Base-by-base conservation (phyloP, 2,113 vertebrate species). In the Regulus satrapa region DNA sequence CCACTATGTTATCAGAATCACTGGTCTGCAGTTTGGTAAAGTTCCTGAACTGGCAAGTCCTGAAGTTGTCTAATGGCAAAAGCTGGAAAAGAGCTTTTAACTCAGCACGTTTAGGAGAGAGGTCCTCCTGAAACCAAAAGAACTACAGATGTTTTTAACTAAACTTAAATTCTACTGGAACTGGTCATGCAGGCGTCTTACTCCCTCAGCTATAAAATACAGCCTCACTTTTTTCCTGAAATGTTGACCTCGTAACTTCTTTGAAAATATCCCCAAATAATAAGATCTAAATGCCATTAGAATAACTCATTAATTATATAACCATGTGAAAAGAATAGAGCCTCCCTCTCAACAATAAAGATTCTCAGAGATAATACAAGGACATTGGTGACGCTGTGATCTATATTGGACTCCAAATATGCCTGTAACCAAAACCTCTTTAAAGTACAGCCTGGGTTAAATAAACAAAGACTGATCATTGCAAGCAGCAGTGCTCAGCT, bases 361-460 rank as follows among this genome's bases (percentile, higher is more conserved):
- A 92, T 89, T 79, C 26, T 67, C 40, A 54, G 90, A 88, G 64
- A 95, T 78, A 91, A 92, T 59, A 80, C 17, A 86, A 75, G 58
- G 58, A 90, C 2, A 18, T 66, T 51, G 51, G 83, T 56, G 73
- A 55, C 1, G 5, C 55, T 92, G 86, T 10, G 12, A 85, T 82
- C 73, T 90, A 29, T 67, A 89, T 1, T 80, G 80, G 89, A 85
- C 66, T 95, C 74, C 83, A 85, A 96, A 92, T 41, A 92, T 6
- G 90, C 43, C 80, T 94, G 75, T 76, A 94, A 96, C 46, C 26
- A 84, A 95, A 96, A 75, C 10, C 84, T 82, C 77, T 94, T 82
- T 82, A 91, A 96, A 96, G 95, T 74, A 93, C 58, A 91, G 75
- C 46, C 92, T 63, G 78, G 93, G 97, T 97, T 97, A 96, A 96